Evolutionary conservation across 2,797 vertebrate genomes (phyloP).

Genomic region (Pipistrellus pygmaeus): DNA sequence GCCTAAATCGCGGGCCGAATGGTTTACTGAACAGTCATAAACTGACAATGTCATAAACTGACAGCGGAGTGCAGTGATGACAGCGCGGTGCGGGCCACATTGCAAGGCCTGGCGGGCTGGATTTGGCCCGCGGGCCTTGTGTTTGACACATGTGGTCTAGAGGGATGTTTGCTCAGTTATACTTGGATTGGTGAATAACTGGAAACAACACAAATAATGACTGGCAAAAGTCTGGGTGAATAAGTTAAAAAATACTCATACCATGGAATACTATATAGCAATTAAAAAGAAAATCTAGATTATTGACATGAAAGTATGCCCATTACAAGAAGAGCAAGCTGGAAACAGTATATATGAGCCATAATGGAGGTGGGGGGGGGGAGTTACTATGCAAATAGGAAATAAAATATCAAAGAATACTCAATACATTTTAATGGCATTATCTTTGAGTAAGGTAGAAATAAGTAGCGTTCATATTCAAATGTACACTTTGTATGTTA

Average conservation of each 20-base stretch:
- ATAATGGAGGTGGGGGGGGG: not conserved
- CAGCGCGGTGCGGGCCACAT: too few relatives aligned
- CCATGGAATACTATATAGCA: constrained; percentile 23
- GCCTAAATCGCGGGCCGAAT: too few relatives aligned
- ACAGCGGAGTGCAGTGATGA: too few relatives aligned
- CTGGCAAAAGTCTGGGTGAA: not conserved
- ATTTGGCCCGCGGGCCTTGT: too few relatives aligned
- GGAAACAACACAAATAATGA: not conserved
- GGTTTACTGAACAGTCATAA: too few relatives aligned
- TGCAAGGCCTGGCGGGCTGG: too few relatives aligned
- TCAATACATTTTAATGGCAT: not conserved
- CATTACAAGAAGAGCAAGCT: not conserved
- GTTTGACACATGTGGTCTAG: too few relatives aligned
- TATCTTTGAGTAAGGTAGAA: not conserved
- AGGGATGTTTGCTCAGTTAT: not conserved
- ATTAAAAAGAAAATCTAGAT: constrained; percentile 50
- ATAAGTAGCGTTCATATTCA: not conserved
- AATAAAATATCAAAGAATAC: not conserved
- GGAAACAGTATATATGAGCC: not conserved
- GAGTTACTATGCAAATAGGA: not conserved
- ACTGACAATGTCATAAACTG: too few relatives aligned
- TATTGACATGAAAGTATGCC: not conserved
- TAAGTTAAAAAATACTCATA: not conserved
- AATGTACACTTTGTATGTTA: not conserved
- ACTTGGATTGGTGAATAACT: not conserved